phyloP scores from a whole-genome alignment of 2,888 invertebrate genomes.

The Corythucha ciliata region DNA sequence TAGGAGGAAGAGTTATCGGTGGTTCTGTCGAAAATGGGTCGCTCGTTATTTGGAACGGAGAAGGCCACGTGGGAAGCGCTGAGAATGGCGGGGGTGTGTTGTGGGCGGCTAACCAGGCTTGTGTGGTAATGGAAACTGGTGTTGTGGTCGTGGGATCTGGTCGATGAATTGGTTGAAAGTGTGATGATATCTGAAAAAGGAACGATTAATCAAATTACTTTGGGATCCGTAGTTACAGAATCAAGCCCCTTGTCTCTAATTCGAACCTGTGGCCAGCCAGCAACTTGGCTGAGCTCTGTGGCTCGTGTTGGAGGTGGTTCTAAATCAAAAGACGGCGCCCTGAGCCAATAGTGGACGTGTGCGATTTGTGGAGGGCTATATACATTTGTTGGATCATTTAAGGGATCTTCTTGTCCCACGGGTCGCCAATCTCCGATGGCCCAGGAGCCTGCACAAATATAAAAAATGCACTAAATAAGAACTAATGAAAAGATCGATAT shows the following conservation, averaged over 20 bases:
- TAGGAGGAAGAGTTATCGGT: no score
- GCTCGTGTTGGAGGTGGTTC: constrained; percentile 42
- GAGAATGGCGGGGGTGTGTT: no score
- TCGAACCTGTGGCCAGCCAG: constrained; percentile 24
- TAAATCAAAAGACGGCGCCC: constrained; percentile 50
- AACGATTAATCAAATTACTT: not conserved
- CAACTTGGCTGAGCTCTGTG: constrained; percentile 36
- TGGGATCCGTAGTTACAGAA: not conserved
- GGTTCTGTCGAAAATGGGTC: constrained; percentile 34
- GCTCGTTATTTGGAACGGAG: no score
- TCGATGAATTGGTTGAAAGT: no score
- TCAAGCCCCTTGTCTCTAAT: not conserved
- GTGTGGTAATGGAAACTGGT: constrained; percentile 21
- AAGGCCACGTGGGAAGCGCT: no score
- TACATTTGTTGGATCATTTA: constrained; percentile 75
- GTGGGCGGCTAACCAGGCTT: no score
- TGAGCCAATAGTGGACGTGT: constrained; percentile 70
- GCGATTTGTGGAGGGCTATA: constrained; percentile 74
- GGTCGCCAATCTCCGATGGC: constrained; percentile 74
- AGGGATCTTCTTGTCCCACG: constrained; percentile 67
- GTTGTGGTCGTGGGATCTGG: no score
- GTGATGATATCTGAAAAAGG: constrained; percentile 18
- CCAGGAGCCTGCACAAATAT: no score
- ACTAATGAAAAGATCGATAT: no score
- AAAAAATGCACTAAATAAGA: no score